phyloP scores from a whole-genome alignment of 2,888 invertebrate species.

The Eumacrocentrus americanus region DNA sequence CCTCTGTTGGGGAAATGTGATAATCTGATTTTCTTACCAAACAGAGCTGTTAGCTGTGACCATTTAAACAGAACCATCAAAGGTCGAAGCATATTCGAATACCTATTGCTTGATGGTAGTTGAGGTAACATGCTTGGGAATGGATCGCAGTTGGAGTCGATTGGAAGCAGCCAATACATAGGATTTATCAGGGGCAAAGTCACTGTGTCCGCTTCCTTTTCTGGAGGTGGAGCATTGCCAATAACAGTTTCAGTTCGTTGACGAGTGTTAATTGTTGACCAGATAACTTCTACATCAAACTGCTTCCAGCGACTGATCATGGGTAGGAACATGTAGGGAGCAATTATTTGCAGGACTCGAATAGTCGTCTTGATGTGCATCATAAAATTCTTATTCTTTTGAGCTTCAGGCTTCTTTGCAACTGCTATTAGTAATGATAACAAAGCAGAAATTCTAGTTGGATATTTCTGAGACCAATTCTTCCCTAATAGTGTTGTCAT shows the following conservation, averaged over 20 bases:
- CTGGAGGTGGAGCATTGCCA: slow-evolving; percentile 1
- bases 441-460: slow-evolving; percentile 36
- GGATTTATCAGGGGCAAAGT: slow-evolving; percentile 37
- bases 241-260: slow-evolving; percentile 12
- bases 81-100: slow-evolving; percentile 21
- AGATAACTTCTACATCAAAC: slow-evolving; percentile 28
- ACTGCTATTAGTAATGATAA: slow-evolving; percentile 29
- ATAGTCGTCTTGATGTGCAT: slow-evolving; percentile 23
- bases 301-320: slow-evolving; percentile 19
- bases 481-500: slow-evolving; percentile 28
- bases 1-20: slow-evolving; percentile 34
- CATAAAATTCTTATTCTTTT: background rate
- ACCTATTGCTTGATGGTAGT: background rate
- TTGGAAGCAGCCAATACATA: slow-evolving; percentile 29
- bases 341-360: slow-evolving; percentile 28
- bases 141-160: slow-evolving; percentile 32
- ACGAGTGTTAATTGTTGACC: slow-evolving; percentile 27
- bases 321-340: slow-evolving; percentile 33
- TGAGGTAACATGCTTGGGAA: slow-evolving; percentile 34
- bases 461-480: slow-evolving; percentile 15
- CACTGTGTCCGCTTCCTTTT: background rate
- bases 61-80: slow-evolving; percentile 24
- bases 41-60: slow-evolving; percentile 15
- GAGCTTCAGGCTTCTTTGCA: slow-evolving; percentile 15
- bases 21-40: slow-evolving; percentile 33